Evolutionary conservation across 2,888 invertebrate genomes (phyloP).

Genomic region (Conchocele bisecta): DNA sequence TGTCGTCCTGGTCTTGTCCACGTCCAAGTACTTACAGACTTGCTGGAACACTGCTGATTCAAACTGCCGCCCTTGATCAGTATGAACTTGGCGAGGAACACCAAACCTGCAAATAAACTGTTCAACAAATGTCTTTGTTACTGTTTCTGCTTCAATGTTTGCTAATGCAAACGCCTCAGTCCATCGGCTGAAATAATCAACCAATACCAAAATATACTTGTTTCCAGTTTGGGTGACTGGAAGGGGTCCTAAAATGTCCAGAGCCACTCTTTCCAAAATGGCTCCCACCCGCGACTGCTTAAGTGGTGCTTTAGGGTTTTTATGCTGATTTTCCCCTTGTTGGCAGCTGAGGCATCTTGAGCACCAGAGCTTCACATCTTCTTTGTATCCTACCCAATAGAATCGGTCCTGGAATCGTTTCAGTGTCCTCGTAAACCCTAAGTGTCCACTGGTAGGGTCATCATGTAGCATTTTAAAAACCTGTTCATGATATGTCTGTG

Average conservation of each 20-base stretch:
- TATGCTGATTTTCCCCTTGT: neutral
- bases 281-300: conserved; percentile 9
- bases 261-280: conserved; percentile 41
- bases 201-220: conserved; percentile 40
- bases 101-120: conserved; percentile 37
- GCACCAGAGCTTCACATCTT: neutral
- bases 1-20: conserved; percentile 46
- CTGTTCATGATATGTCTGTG: neutral
- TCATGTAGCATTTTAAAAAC: neutral
- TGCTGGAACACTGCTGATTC: conserved; percentile 35
- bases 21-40: conserved; percentile 41
- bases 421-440: neutral
- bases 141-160: conserved; percentile 43
- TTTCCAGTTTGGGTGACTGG: conserved; percentile 37
- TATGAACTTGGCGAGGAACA: conserved; percentile 34
- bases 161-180: conserved; percentile 41
- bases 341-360: conserved; percentile 11
- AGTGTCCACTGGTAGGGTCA: neutral
- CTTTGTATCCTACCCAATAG: conserved; percentile 8
- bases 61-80: conserved; percentile 47
- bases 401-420: neutral
- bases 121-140: conserved; percentile 38
- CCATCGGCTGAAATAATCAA: conserved; percentile 55
- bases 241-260: conserved; percentile 36
- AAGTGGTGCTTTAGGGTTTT: neutral